phyloP scores from a whole-genome alignment of 2,888 invertebrate species.

The Globia sparganii region DNA sequence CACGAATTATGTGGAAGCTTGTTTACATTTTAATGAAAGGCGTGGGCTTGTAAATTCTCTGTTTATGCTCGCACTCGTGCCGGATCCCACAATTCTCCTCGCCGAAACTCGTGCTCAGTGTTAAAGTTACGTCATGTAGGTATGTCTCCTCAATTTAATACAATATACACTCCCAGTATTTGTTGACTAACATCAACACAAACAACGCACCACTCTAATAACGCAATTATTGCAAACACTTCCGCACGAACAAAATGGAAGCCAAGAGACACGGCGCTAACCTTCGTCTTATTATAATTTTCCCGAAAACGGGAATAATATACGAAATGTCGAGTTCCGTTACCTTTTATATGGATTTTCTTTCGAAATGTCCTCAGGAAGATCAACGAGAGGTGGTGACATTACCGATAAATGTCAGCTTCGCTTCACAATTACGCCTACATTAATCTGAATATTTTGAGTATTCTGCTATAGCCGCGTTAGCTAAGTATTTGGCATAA shows the following conservation, averaged over 20 bases:
- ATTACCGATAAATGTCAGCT: slow-evolving; percentile 63
- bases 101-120: slow-evolving; percentile 62
- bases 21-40: slow-evolving; percentile 87
- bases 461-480: slow-evolving; percentile 9
- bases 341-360: slow-evolving; percentile 66
- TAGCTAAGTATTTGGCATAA: slow-evolving; percentile 4
- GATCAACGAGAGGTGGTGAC: slow-evolving; percentile 53
- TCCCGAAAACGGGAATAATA: slow-evolving; percentile 65
- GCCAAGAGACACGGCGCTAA: slow-evolving; percentile 16
- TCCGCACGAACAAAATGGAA: slow-evolving; percentile 38
- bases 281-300: slow-evolving; percentile 55
- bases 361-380: slow-evolving; percentile 60
- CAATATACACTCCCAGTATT: slow-evolving; percentile 55
- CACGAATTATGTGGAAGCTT: slow-evolving; percentile 82
- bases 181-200: slow-evolving; percentile 41
- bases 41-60: slow-evolving; percentile 78
- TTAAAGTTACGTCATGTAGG: slow-evolving; percentile 68
- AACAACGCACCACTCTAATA: slow-evolving; percentile 35
- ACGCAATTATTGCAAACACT: slow-evolving; percentile 46
- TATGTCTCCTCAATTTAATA: slow-evolving; percentile 71
- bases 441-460: slow-evolving; percentile 38
- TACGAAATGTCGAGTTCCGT: slow-evolving; percentile 51
- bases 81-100: slow-evolving; percentile 69
- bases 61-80: slow-evolving; percentile 75
- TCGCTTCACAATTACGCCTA: slow-evolving; percentile 42